These are phyloP conservation scores for Chitala chitala DNA, from an alignment of 2,113 vertebrate genomes.

Conservation along the genomic window DNA sequence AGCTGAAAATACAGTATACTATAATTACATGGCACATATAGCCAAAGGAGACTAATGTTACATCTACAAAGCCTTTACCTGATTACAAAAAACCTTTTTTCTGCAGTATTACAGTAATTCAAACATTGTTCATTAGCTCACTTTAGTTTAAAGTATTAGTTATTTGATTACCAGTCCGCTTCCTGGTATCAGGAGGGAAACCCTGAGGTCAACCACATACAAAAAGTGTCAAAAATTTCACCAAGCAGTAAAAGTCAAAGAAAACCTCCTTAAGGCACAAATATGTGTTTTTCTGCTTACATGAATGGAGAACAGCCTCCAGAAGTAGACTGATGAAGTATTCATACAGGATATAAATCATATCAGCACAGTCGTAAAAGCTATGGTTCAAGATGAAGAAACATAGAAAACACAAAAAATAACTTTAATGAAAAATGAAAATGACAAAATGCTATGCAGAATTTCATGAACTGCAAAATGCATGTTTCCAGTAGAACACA, in stretches of 20 bases:
- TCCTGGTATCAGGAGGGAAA: background rate
- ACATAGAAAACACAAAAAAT: no score
- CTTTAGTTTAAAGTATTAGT: background rate
- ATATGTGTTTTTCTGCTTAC: background rate
- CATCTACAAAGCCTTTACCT: background rate
- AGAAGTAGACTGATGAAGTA: no score
- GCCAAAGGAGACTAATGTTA: background rate
- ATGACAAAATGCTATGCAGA: no score
- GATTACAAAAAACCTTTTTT: background rate
- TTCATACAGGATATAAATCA: no score
- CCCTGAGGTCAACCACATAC: background rate
- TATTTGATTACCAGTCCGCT: background rate
- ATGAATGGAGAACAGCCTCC: no score
- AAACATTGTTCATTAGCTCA: background rate
- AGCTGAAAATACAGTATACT: background rate
- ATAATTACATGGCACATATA: background rate
- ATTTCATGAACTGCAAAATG: background rate
- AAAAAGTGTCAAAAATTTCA: background rate
- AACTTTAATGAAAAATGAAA: no score
- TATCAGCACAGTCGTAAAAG: background rate
- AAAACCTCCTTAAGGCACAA: background rate
- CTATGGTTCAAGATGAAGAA: background rate
- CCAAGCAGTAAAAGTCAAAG: no score
- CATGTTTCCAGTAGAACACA: no score
- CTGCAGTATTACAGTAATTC: no score